Conservation (phyloP, 2,797 vertebrate species). For the Lemur catta region DNA sequence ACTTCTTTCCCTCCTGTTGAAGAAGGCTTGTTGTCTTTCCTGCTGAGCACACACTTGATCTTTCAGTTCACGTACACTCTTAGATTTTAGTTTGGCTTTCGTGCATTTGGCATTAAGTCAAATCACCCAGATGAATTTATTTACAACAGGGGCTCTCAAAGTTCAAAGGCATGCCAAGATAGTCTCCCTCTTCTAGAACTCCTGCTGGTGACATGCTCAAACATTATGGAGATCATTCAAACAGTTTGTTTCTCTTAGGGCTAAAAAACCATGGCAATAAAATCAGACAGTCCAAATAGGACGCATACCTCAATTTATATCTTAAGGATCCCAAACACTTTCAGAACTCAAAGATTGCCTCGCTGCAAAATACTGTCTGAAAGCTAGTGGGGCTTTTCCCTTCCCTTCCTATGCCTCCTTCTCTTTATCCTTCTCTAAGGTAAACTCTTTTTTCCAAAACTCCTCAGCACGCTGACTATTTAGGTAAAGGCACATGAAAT, state of each 20-base stretch:
- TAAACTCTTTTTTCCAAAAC: background rate
- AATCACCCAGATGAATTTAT: background rate
- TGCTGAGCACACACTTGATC: background rate
- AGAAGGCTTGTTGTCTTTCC: background rate
- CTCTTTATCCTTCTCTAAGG: background rate
- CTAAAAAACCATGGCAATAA: background rate
- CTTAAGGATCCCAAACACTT: background rate
- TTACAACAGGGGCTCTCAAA: background rate
- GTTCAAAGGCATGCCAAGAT: background rate
- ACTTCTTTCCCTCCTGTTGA: background rate
- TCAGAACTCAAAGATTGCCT: background rate
- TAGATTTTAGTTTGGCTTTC: background rate
- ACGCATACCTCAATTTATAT: background rate
- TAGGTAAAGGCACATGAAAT: background rate
- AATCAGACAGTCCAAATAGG: background rate
- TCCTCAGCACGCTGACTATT: background rate
- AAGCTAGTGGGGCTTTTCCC: background rate
- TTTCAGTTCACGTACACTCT: background rate
- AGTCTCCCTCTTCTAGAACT: background rate
- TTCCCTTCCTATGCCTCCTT: background rate
- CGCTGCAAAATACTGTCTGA: background rate
- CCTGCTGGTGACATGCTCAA: background rate
- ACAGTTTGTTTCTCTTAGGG: background rate
- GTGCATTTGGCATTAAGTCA: background rate
- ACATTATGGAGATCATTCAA: background rate